Evolutionary conservation across 2,888 invertebrate species (phyloP), one percentile per base, ranked within the genome.

Genomic region (Cacoxenus indagator): DNA sequence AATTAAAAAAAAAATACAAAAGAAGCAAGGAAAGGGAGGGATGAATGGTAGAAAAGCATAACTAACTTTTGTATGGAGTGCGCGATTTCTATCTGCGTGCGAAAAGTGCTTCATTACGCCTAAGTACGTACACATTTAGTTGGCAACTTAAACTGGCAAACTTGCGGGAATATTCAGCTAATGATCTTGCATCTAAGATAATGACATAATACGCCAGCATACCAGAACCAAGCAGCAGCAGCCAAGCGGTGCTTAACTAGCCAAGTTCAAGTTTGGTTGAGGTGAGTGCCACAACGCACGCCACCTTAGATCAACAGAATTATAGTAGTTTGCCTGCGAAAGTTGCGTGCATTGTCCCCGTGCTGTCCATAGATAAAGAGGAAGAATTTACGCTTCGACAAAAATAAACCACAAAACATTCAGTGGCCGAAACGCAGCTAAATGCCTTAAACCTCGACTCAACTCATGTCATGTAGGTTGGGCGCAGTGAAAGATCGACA

Each of bases 101-200:
- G 66, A 66, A 66, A 66, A 46, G 26, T 46, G 54, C 37, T 59
- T 31, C 37, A 59, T 59, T 59, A 59, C 59, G 31, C 31, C 29
- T 57, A 57, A 57, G 57, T 57, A 57, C 57, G 26, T 57, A 31
- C 59, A 37, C 65, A 51, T 51, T 51, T 29, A 29, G 64, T 64
- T 64, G 43, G 45, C 43, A 66, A 14, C 24, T 46, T 61, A 37
- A 37, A 37, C 37, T 37, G 37, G 14, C 37, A 14, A 37, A 37
- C 37, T 11, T 14, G 37, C 37, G 79, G 73, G 71, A 71, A 74
- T 75, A 78, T 76, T 76, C 73, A 70, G 78, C 81, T 73, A 79
- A 81, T 76, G 82, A 81, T 79, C 72, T 72, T 75, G 71, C 71
- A 73, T 70, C 72, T 73, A 31, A 76, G 81, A 78, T 78, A 78